Base-by-base conservation (phyloP, 2,797 vertebrate species). In the Lepus townsendii region DNA sequence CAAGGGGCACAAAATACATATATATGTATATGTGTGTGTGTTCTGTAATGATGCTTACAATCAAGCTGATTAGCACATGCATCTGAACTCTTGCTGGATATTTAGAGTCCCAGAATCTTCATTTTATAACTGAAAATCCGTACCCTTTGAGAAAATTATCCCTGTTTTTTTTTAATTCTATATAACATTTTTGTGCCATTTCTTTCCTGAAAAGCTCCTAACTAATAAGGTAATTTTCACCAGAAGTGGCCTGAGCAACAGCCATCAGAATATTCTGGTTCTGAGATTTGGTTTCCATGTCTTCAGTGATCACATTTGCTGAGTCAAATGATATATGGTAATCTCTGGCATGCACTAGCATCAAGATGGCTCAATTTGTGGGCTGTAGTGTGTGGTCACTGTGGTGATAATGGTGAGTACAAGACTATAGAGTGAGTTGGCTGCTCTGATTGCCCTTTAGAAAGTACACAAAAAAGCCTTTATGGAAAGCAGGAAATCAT, bases 401-500 rank as follows among this genome's bases (percentile, higher is more conserved):
- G 35, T 38, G 47, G 7, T 54, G 54, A 65, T 12, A 38, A 35
- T 11, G 52, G 8, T 54, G 5, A 73, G 52, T 38, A 38, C 19
- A 42, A 79, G 30, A 73, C 14, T 78, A 1, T 7, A 69, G 24
- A 7, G 2, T 54, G 6, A 79, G 7, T 2, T 47, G 26, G 66
- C 8, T 83, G 3, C 6, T 32, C 32, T 83, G 57, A 62, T 6
- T 89, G 5, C 19, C 47, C 47, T 62, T 79, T 32, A 79, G 17
- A 71, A 83, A 83, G 47, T 17, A 91, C n/a, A 24, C 1, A 26
- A 9, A 77, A 77, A 54, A 65, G 3, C 5, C 63, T 75, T 78
- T 77, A 50, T 62, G 88, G 24, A 90, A 71, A 94, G 6, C 16
- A 57, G 77, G 27, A 88, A 88, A 76, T 85, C 30, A 91, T 88